A percentile compares a stretch with the other conserved stretches of the same genome.
Conservation (phyloP, 2,113 vertebrate genomes). For the Camelus bactrianus region DNA sequence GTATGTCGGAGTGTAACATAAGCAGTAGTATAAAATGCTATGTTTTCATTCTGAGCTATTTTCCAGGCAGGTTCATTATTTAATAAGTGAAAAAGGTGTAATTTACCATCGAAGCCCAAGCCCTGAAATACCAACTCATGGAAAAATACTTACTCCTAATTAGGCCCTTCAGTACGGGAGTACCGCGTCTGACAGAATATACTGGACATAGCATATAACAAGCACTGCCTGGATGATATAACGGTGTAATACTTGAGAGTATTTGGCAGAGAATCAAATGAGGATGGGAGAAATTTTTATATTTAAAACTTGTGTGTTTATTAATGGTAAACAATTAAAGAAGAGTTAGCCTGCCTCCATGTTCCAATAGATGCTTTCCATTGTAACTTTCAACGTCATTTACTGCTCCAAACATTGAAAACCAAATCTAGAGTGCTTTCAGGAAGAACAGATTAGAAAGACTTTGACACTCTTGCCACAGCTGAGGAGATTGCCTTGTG, state of each 20-base stretch:
- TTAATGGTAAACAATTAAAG: background rate
- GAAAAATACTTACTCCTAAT: conserved; percentile 12
- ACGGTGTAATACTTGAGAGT: background rate
- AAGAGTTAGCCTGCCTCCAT: background rate
- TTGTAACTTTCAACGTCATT: background rate
- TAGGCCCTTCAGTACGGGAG: background rate
- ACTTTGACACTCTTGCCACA: background rate
- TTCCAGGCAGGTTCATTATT: conserved; percentile 58
- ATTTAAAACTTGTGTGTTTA: background rate
- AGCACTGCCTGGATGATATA: background rate
- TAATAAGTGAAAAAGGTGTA: background rate
- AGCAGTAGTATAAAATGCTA: conserved; percentile 27
- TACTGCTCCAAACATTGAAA: background rate
- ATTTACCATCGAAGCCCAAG: background rate
- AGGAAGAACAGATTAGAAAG: background rate
- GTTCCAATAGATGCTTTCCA: background rate
- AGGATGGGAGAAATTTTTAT: background rate
- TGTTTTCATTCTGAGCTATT: background rate
- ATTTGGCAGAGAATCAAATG: background rate
- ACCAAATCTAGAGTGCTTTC: background rate
- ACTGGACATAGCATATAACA: background rate
- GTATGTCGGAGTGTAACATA: background rate
- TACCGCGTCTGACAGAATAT: background rate
- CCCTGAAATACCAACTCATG: background rate
- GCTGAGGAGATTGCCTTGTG: background rate